Percentiles rank a stretch among this genome's conserved stretches.
Evolutionary conservation across 2,113 vertebrate genomes (phyloP).

Genomic region (Cygnus atratus): DNA sequence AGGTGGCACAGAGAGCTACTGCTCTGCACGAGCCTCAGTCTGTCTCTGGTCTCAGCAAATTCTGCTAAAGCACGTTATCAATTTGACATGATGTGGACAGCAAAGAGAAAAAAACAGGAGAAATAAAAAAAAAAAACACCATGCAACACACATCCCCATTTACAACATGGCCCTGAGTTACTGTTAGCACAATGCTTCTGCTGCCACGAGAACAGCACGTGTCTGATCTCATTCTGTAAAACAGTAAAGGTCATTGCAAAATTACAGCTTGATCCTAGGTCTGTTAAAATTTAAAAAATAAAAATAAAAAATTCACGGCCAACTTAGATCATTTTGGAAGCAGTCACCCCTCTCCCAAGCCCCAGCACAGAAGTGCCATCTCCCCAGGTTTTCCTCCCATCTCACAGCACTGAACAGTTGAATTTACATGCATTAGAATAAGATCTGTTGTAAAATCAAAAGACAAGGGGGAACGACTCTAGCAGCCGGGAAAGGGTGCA

Average conservation of each 20-base stretch:
- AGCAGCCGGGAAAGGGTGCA: background rate
- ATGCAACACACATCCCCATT: rapidly evolving
- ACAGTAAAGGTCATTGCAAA: background rate
- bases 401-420: rapidly evolving
- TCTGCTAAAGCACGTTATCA: background rate
- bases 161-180: background rate
- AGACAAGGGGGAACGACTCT: background rate
- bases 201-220: background rate
- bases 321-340: background rate
- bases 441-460: background rate
- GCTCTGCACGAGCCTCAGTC: background rate
- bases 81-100: background rate
- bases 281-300: background rate
- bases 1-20: background rate
- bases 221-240: background rate
- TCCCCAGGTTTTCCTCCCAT: background rate
- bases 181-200: background rate
- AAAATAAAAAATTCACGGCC: background rate
- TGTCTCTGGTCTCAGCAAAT: background rate
- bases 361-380: background rate
- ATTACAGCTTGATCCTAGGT: background rate
- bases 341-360: background rate
- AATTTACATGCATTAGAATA: background rate
- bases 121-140: too few species aligned
- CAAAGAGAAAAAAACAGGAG: background rate